Base-by-base conservation (phyloP, 2,797 vertebrate species). In the Vespertilio murinus region DNA sequence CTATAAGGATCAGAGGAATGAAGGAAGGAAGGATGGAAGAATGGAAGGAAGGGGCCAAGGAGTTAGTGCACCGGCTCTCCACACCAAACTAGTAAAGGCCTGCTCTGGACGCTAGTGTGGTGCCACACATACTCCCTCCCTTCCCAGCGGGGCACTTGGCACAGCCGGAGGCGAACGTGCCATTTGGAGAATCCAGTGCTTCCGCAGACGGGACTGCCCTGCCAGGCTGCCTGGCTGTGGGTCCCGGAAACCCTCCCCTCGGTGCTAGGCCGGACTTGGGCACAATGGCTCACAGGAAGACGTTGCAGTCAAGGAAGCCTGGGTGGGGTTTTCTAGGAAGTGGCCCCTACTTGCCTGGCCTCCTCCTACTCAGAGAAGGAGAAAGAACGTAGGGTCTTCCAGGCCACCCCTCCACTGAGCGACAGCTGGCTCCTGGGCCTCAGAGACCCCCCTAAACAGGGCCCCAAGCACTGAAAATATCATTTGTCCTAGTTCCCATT, bases 291-390 rank as follows among this genome's bases (percentile, higher is more conserved):
- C n/a, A 22, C 78, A 95, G 96, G 96, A 96, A 89, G 78, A 85
- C 80, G 40, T 2, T 54, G 8, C 33, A 25, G 73, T 23, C 42
- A 22, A 54, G 84, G 93, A 95, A 96, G 87, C 79, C 82, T 47
- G 95, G 97, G 97, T 20, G 95, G 95, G 92, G 78, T 67, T 89
- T 96, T 94, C 91, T 92, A 94, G 97, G 97, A 97, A 97, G 88
- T 42, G 4, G 61, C 35, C 56, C 47, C 33, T 52, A 6, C 42
- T 70, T 20, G 9, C 89, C 70, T 28, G 74, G 82, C 79, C 89
- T 42, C 12, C 38, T 74, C 54, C 52, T 12, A 17, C 61, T n/a
- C 40, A 0, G 23, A 83, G 42, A 28, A 78, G 61, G 65, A 86
- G 54, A 33, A 42, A 74, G 40, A 49, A 69, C 0, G 0, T 49